A percentile compares a stretch with the other conserved stretches of the same genome.
Conservation (phyloP, 1,140 invertebrate genomes). For the Dendroctonus ponderosae region DNA sequence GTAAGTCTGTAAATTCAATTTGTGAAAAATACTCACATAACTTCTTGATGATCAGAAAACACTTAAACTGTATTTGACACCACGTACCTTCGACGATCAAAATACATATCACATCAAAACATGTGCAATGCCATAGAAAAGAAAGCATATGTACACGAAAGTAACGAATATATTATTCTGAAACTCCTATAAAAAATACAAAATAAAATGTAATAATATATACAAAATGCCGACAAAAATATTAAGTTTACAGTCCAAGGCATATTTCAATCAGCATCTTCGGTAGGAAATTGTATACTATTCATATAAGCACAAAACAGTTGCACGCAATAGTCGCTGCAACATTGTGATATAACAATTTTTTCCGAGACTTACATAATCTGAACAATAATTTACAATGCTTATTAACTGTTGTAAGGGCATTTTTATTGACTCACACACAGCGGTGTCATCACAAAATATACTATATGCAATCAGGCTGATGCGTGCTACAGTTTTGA, state of each 20-base stretch:
- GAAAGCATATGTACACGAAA: conserved; percentile 19
- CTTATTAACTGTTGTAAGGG: no score
- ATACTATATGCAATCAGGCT: not conserved
- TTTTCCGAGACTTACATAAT: no score
- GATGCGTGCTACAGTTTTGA: conserved; percentile 14
- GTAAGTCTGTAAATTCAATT: no score
- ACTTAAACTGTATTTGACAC: no score
- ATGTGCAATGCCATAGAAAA: conserved; percentile 9
- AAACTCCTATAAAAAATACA: conserved; percentile 24
- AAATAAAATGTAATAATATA: conserved; percentile 24
- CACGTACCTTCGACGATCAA: no score
- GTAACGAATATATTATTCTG: conserved; percentile 21
- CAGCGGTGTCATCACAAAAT: not conserved
- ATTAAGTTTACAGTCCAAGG: conserved; percentile 37
- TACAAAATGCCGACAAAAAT: conserved; percentile 37
- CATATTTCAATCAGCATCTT: conserved; percentile 31
- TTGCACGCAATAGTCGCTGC: no score
- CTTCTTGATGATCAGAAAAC: no score
- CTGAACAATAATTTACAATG: no score
- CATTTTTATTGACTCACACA: no score
- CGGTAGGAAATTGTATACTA: conserved; percentile 16
- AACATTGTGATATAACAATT: no score
- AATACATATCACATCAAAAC: conserved; percentile 10
- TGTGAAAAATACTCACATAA: no score
- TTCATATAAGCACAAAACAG: not conserved